Percentiles rank a stretch among this genome's conserved stretches.
Conservation (phyloP, 2,888 invertebrate genomes). For the Lampropteryx suffumata region DNA sequence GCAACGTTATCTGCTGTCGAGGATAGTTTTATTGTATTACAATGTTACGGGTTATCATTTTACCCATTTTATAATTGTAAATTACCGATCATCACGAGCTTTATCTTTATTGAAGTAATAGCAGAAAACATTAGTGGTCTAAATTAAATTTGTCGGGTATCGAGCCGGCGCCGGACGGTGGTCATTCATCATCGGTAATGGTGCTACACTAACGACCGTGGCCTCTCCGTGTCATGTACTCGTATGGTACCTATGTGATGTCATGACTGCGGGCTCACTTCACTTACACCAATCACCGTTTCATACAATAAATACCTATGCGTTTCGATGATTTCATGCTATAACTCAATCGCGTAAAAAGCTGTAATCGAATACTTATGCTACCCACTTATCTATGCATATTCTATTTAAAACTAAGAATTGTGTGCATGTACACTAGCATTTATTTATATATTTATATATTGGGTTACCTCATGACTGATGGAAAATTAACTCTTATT, state of each 20-base stretch:
- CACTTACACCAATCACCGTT: slow-evolving; percentile 18
- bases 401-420: too few species aligned
- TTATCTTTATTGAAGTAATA: slow-evolving; percentile 49
- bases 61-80: not conserved
- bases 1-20: slow-evolving; percentile 1
- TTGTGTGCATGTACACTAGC: too few species aligned
- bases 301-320: slow-evolving; percentile 14
- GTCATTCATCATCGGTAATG: slow-evolving; percentile 78
- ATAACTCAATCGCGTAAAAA: slow-evolving; percentile 1
- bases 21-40: not conserved
- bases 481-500: too few species aligned
- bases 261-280: slow-evolving; percentile 24
- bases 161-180: slow-evolving; percentile 64
- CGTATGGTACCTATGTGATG: too few species aligned
- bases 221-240: slow-evolving; percentile 50
- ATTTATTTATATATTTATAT: too few species aligned
- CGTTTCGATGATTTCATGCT: slow-evolving; percentile 2
- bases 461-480: too few species aligned
- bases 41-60: slow-evolving; percentile 7
- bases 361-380: not conserved
- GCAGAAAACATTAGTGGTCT: slow-evolving; percentile 65
- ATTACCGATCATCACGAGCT: slow-evolving; percentile 36
- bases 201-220: slow-evolving; percentile 69
- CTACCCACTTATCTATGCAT: too few species aligned
- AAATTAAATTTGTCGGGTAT: slow-evolving; percentile 78